Evolutionary conservation across 2,113 vertebrate species (phyloP).

Genomic region (Chionomys nivalis): DNA sequence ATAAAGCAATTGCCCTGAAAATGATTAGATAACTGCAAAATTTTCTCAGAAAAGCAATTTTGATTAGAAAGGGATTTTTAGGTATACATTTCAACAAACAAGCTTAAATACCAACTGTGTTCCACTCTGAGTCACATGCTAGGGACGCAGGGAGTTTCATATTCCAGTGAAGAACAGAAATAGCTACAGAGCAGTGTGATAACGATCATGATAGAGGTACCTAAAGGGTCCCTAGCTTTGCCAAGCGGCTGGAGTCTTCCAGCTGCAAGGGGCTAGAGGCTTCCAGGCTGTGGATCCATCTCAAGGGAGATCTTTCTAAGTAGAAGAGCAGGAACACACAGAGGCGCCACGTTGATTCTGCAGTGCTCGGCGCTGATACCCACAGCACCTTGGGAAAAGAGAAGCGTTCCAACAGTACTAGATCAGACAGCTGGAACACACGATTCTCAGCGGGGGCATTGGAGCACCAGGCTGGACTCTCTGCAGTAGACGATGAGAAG

Average conservation of each 20-base stretch:
- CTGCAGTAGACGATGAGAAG: neutral
- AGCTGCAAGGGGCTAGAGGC: neutral
- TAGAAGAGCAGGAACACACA: neutral
- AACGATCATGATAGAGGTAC: neutral
- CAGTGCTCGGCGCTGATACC: neutral
- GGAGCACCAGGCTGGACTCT: neutral
- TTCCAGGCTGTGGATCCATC: neutral
- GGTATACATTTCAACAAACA: neutral
- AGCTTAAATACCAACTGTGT: neutral
- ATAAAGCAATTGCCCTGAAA: slow-evolving; percentile 38
- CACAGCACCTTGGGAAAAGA: neutral
- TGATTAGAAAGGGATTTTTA: neutral
- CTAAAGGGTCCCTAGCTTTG: neutral
- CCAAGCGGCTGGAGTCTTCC: neutral
- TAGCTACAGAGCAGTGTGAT: neutral
- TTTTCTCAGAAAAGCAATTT: slow-evolving; percentile 1
- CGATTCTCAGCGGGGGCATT: neutral
- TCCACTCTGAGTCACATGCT: neutral
- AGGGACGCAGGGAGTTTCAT: neutral
- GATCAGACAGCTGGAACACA: neutral
- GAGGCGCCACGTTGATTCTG: neutral
- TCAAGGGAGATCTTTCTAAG: neutral
- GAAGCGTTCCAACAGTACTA: slow-evolving; percentile 30
- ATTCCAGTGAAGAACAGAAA: neutral
- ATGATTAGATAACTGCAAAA: neutral